Evolutionary conservation across 2,113 vertebrate genomes (phyloP).

Genomic region (Paracanthobrama guichenoti): DNA sequence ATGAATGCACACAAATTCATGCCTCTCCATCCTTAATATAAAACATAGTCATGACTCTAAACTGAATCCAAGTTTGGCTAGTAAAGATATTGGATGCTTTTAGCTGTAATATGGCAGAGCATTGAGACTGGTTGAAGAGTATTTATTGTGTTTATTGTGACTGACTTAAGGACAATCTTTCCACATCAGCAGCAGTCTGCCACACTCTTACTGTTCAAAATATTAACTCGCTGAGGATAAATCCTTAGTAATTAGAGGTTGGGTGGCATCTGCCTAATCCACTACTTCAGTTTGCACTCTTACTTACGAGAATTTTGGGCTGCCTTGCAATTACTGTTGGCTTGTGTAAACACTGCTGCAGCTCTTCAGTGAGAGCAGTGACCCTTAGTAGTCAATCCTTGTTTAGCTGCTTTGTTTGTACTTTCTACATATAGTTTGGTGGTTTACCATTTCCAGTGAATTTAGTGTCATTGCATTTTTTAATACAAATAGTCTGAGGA

Average conservation of each 20-base stretch:
- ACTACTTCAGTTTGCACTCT: constrained; percentile 13
- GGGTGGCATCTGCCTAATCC: constrained; percentile 4
- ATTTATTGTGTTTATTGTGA: neutral
- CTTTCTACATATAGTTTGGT: constrained; percentile 6
- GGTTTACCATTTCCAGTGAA: constrained; percentile 22
- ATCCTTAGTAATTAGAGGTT: constrained; percentile 15
- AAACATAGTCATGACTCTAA: neutral
- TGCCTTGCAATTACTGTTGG: neutral
- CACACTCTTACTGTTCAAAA: constrained; percentile 5
- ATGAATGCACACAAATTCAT: neutral
- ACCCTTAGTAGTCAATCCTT: neutral
- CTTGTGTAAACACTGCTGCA: neutral
- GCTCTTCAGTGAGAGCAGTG: neutral
- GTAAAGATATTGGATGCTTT: neutral
- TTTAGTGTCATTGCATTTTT: constrained; percentile 14
- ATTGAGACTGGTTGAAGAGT: constrained; percentile 12
- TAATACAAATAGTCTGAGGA: constrained; percentile 41
- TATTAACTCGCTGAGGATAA: neutral
- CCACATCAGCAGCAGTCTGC: constrained; percentile 16
- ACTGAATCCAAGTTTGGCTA: constrained; percentile 9
- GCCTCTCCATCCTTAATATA: neutral
- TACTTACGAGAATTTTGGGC: neutral
- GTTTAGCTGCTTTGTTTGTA: constrained; percentile 7
- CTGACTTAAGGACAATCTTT: constrained; percentile 4
- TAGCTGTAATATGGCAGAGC: constrained; percentile 27